phyloP scores from a whole-genome alignment of 2,888 invertebrate species.

The Acanthopleura granulata region DNA sequence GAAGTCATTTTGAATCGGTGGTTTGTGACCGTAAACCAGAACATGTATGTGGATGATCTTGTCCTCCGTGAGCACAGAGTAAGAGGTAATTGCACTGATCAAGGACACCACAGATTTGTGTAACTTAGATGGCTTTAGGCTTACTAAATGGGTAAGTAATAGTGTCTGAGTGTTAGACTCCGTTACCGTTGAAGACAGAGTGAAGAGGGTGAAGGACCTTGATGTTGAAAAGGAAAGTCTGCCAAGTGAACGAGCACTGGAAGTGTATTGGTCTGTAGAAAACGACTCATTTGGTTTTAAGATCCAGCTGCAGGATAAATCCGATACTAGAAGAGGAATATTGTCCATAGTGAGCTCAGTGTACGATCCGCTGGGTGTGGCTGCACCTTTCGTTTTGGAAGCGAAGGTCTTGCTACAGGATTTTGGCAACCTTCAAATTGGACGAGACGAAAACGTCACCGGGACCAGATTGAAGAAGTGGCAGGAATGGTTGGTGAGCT shows the following conservation, averaged over 20 bases:
- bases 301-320: not conserved
- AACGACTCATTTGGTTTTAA: constrained; percentile 20
- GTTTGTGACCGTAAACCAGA: not conserved
- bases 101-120: constrained; percentile 20
- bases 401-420: not conserved
- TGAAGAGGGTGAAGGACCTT: not conserved
- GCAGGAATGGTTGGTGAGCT: too few relatives aligned
- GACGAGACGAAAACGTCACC: too few relatives aligned
- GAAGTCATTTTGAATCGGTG: not conserved
- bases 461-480: too few relatives aligned
- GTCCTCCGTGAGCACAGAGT: not conserved
- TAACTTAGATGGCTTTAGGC: constrained; percentile 19
- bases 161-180: constrained; percentile 17
- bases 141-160: constrained; percentile 25
- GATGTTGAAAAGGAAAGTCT: constrained; percentile 19
- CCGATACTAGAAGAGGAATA: constrained; percentile 18
- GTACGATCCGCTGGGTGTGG: constrained; percentile 22
- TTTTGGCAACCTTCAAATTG: not conserved
- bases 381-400: constrained; percentile 11
- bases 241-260: constrained; percentile 21
- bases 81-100: constrained; percentile 1
- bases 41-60: not conserved
- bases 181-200: constrained; percentile 21
- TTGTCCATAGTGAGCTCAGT: constrained; percentile 18
- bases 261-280: constrained; percentile 21